Percentiles rank a stretch among this genome's conserved stretches.
phyloP scores from a whole-genome alignment of 2,797 vertebrate species.

The Knipowitschia caucasica region DNA sequence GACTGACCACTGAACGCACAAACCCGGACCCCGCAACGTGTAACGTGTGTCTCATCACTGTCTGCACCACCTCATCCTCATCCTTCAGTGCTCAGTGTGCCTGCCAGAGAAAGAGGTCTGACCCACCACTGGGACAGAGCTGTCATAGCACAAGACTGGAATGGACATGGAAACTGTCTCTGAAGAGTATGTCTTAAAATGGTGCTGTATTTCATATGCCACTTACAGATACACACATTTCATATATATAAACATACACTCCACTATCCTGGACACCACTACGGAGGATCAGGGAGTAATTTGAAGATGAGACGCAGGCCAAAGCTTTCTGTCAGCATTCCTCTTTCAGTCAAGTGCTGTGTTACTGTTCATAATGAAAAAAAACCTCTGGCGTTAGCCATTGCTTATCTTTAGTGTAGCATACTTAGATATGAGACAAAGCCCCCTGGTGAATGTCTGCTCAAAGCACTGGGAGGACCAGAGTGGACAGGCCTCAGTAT shows the following conservation, averaged over 20 bases:
- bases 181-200: constrained; percentile 72
- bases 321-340: constrained; percentile 60
- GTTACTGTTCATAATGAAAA: constrained; percentile 64
- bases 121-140: constrained; percentile 39
- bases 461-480: constrained; percentile 41
- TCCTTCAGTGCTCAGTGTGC: constrained; percentile 68
- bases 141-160: constrained; percentile 57
- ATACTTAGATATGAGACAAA: constrained; percentile 52
- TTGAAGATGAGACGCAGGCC: constrained; percentile 45
- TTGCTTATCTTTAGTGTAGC: constrained; percentile 59
- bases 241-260: constrained; percentile 30
- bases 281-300: constrained; percentile 44
- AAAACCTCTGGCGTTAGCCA: constrained; percentile 46
- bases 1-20: constrained; percentile 60
- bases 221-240: constrained; percentile 39
- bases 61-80: constrained; percentile 49
- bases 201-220: constrained; percentile 75
- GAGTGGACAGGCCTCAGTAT: constrained; percentile 48
- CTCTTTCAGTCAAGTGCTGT: constrained; percentile 67
- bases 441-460: constrained; percentile 29
- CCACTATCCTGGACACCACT: constrained; percentile 40
- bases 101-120: constrained; percentile 52
- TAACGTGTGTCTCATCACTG: constrained; percentile 61
- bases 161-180: constrained; percentile 56
- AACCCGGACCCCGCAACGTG: constrained; percentile 63